Evolutionary conservation across 2,888 invertebrate genomes (phyloP), one percentile per base, ranked within the genome.

Genomic region (Icerya purchasi): DNA sequence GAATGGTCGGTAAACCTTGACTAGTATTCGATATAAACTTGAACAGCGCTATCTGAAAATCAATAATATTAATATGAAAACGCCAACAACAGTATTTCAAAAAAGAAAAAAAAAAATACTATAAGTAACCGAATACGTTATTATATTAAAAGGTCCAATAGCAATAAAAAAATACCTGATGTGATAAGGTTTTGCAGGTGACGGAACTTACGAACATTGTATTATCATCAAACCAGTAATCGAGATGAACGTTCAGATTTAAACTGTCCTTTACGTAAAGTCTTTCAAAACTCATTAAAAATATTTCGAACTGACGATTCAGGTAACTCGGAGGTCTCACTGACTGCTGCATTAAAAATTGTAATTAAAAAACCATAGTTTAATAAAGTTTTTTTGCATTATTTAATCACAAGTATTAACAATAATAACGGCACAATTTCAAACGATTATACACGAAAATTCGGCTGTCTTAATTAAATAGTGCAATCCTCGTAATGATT

Each of bases 21-120:
- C 92, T 90, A 53, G 91, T 86, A 63, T 87, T 76, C 0, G 89
- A 80, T 49, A 94, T 83, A 72, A 96, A 93, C 75, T 93, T 94
- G 74, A 85, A 88, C 50, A 96, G 74, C 0, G 86, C 82, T 3
- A 86, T 84, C 58, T 86, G 80, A 59, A 69, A 36, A 8, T 14
- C 5, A 36, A 36, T 36, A 36, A 36, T 36, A n/a, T n/a, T n/a
- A n/a, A n/a, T n/a, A n/a, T n/a, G n/a, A n/a, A n/a, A n/a, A n/a
- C n/a, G n/a, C n/a, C n/a, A n/a, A n/a, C n/a, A n/a, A n/a, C n/a
- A n/a, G n/a, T n/a, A n/a, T n/a, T n/a, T n/a, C n/a, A n/a, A n/a
- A n/a, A n/a, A n/a, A n/a, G n/a, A n/a, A n/a, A n/a, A n/a, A n/a
- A n/a, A n/a, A n/a, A n/a, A n/a, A n/a, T n/a, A n/a, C n/a, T n/a